Percentiles rank a stretch among this genome's conserved stretches.
phyloP scores from a whole-genome alignment of 2,888 invertebrate genomes.

The Machimus atricapillus region DNA sequence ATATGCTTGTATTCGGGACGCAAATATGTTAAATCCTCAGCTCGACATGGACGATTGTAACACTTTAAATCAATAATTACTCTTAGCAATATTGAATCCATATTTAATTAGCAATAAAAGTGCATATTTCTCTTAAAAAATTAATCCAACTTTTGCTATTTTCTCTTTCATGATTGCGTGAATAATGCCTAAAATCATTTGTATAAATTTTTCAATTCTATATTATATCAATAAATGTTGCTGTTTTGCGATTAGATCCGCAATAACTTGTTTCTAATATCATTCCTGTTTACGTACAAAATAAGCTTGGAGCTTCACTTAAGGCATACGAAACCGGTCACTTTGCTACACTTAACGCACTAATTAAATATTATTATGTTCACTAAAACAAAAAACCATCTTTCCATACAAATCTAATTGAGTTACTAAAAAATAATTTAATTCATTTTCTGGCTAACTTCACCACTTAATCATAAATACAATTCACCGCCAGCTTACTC shows the following conservation, averaged over 20 bases:
- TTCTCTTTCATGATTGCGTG: background rate
- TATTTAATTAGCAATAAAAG: background rate
- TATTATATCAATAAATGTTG: background rate
- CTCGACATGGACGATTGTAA: background rate
- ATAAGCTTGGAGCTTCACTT: conserved; percentile 34
- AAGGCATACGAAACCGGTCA: conserved; percentile 37
- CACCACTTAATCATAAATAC: background rate
- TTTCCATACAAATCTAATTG: background rate
- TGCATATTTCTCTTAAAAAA: background rate
- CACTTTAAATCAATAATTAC: background rate
- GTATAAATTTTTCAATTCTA: background rate
- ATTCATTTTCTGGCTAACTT: background rate
- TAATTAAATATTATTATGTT: conserved; percentile 14
- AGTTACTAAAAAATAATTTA: background rate
- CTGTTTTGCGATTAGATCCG: background rate
- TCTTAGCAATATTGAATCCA: background rate
- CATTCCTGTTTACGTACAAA: conserved; percentile 8
- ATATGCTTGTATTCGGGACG: background rate
- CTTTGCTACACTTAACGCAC: conserved; percentile 21
- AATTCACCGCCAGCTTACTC: background rate
- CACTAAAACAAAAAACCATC: conserved; percentile 17
- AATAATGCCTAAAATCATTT: background rate
- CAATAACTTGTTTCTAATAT: background rate
- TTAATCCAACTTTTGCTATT: background rate
- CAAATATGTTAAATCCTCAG: background rate